These are phyloP conservation scores for Paratrypauchen microcephalus DNA, from an alignment of 2,797 vertebrate genomes.

Conservation along the genomic window DNA sequence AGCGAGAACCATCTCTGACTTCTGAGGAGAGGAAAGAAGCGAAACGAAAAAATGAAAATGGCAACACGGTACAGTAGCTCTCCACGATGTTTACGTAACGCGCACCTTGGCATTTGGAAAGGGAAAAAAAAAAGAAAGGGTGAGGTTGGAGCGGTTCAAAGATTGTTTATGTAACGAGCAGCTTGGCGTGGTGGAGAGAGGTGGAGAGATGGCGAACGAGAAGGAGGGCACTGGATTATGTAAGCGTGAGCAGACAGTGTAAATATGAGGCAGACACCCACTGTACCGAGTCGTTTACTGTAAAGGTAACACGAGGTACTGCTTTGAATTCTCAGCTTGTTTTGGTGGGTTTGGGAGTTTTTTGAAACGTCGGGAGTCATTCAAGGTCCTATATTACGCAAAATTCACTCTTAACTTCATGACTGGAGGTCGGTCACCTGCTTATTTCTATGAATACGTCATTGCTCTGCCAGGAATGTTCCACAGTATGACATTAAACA, in stretches of 20 bases:
- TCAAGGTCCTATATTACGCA: not conserved
- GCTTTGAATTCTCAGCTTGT: not conserved
- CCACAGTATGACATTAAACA: too few species aligned
- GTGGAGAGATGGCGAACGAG: constrained; percentile 37
- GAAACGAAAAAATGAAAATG: constrained; percentile 18
- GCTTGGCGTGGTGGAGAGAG: constrained; percentile 59
- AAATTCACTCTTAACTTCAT: too few species aligned
- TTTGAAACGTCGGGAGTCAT: not conserved
- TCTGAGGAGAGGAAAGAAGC: constrained; percentile 15
- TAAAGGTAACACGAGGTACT: not conserved
- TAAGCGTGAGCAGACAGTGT: constrained; percentile 75
- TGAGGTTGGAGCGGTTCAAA: constrained; percentile 53
- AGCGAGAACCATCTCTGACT: constrained; percentile 71
- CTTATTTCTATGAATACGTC: too few species aligned
- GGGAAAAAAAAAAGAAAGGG: constrained; percentile 40
- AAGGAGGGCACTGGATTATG: constrained; percentile 69
- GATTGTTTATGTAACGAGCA: constrained; percentile 69
- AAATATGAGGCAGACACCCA: constrained; percentile 78
- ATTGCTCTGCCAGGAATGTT: too few species aligned
- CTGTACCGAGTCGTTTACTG: constrained; percentile 25
- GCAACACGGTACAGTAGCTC: constrained; percentile 45
- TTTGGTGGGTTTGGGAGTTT: too few species aligned
- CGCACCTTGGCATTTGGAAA: constrained; percentile 53
- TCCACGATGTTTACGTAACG: constrained; percentile 73
- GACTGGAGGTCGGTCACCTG: too few species aligned